Base-by-base conservation (phyloP, 2,113 vertebrate genomes). In the Brachionichthys hirsutus region DNA sequence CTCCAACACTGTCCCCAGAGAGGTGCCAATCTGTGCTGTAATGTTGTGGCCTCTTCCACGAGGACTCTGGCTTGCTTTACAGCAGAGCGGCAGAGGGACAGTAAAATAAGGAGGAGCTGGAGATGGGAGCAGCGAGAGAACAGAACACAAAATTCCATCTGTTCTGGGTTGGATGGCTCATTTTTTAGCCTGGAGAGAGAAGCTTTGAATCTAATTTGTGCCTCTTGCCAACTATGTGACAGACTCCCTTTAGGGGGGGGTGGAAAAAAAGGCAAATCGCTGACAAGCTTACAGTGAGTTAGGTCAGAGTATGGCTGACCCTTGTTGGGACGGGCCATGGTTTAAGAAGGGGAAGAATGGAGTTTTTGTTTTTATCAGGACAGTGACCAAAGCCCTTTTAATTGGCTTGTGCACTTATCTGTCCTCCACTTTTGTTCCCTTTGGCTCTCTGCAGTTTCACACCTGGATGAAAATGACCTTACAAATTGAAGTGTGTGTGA, bases 71-170 rank as follows among this genome's bases (percentile, higher is more conserved):
- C 64, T 84, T 58, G 67, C 49, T 81, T 66, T 78, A 79, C 65
- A 81, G 73, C 61, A 72, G 64, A 60, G 62, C 68, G 64, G 62
- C 73, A 66, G 61, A 78, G 59, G 44, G 64, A 68, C 49, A 46
- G 57, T 19, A 45, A 50, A 53, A 70, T 52, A 75, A 36, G 68
- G 64, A 61, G 41, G 68, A 56, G 73, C 36, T 64, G 42, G 55
- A 63, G 57, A 73, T 36, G 47, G 67, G 49, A 70, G 57, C 78
- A 73, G 78, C 20, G 36, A 81, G 68, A 71, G 78, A 70, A 77
- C 71, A 83, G 68, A 75, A 86, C 84, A 81, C 76, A 86, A 69
- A 89, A 87, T 89, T 90, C 91, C 89, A 92, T 92, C 90, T 92
- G 90, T 82, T 87, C 83, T 87, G 75, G 70, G 79, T 89, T 87